phyloP scores from a whole-genome alignment of 1,140 invertebrate species.

The Orchesella cincta region DNA sequence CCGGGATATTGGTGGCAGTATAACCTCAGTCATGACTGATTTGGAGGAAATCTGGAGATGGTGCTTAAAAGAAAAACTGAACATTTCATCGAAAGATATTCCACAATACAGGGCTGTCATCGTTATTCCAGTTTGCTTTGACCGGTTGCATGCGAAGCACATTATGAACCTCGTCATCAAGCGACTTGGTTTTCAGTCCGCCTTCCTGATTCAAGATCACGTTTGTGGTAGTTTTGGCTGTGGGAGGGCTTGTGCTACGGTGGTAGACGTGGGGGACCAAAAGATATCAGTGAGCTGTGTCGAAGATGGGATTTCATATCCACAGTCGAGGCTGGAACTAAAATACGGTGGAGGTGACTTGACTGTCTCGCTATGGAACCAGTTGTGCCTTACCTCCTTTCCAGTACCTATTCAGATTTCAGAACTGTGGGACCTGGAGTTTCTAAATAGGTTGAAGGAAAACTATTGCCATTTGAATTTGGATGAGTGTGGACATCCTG shows the following conservation, averaged over 20 bases:
- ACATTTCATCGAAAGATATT: constrained; percentile 71
- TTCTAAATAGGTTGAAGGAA: constrained; percentile 83
- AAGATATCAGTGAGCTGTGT: constrained; percentile 95
- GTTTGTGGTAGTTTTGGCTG: constrained; percentile 93
- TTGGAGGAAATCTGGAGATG: constrained; percentile 84
- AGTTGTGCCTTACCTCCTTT: constrained; percentile 84
- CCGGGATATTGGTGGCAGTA: constrained; percentile 75
- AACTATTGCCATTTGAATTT: constrained; percentile 73
- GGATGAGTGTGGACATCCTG: constrained; percentile 77
- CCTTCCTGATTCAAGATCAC: constrained; percentile 85
- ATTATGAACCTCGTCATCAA: constrained; percentile 77
- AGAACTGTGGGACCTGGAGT: constrained; percentile 55
- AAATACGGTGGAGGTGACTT: constrained; percentile 90
- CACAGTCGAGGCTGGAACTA: constrained; percentile 75
- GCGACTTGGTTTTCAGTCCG: constrained; percentile 84
- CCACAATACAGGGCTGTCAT: constrained; percentile 81
- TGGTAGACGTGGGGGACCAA: constrained; percentile 92
- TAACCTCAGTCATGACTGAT: constrained; percentile 79
- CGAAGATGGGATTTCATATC: constrained; percentile 91
- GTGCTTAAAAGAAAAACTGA: constrained; percentile 73
- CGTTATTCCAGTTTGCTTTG: constrained; percentile 88
- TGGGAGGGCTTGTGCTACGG: constrained; percentile 86
- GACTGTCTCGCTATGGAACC: constrained; percentile 79
- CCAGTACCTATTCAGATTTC: constrained; percentile 58
- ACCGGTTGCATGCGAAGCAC: constrained; percentile 81